These are phyloP conservation scores for Diorhabda carinulata DNA, from an alignment of 1,140 invertebrate genomes.

Conservation along the genomic window DNA sequence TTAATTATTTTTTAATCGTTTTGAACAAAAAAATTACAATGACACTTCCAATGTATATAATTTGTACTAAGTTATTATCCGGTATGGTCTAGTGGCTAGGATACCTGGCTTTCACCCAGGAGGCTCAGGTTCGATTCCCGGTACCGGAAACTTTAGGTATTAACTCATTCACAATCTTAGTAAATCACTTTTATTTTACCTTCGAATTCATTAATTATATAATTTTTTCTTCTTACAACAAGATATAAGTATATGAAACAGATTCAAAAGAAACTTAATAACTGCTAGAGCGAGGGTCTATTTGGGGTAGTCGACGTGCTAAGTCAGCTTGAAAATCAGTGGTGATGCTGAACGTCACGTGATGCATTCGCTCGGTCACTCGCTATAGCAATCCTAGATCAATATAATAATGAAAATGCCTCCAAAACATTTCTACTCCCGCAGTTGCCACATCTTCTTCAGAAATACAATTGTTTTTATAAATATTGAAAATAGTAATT, in stretches of 20 bases:
- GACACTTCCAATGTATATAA: no score
- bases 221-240: no score
- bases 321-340: not conserved
- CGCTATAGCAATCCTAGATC: not conserved
- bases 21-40: no score
- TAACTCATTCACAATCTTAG: no score
- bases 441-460: not conserved
- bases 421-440: not conserved
- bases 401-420: not conserved
- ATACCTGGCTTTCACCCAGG: slow-evolving; percentile 41
- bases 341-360: not conserved
- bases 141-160: slow-evolving; percentile 27
- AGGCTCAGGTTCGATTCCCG: slow-evolving; percentile 41
- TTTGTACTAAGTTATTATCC: slow-evolving; percentile 9
- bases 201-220: no score
- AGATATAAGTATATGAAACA: no score
- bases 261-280: no score
- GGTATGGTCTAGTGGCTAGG: slow-evolving; percentile 41
- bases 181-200: no score
- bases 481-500: no score
- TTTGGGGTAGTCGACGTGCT: not conserved
- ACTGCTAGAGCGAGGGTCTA: no score
- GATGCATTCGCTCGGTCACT: not conserved
- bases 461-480: no score
- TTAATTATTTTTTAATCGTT: no score